Evolutionary conservation across 2,113 vertebrate genomes (phyloP).

Genomic region (Gallinago media): DNA sequence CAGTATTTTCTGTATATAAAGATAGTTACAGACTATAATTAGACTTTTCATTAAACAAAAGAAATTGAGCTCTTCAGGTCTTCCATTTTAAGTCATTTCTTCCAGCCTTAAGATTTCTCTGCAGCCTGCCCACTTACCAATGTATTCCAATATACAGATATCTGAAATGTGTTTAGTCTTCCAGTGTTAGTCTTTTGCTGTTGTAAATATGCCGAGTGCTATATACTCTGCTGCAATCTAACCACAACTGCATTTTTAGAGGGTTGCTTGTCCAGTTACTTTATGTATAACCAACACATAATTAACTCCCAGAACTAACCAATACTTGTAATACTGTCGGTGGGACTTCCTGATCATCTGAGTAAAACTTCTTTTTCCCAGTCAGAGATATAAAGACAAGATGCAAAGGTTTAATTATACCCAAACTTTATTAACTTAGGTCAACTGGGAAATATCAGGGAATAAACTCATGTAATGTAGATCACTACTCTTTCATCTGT

Average conservation of each 20-base stretch:
- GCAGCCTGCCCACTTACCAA: background rate
- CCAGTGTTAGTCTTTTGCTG: background rate
- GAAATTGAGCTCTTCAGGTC: background rate
- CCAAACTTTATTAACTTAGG: background rate
- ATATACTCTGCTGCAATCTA: background rate
- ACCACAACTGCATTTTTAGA: background rate
- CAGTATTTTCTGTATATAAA: background rate
- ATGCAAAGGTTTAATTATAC: background rate
- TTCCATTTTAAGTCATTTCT: background rate
- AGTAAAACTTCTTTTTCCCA: background rate
- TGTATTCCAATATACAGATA: background rate
- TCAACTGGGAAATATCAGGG: background rate
- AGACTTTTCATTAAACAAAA: background rate
- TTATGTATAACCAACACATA: background rate
- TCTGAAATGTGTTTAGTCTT: background rate
- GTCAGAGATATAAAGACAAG: background rate
- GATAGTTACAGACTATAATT: background rate
- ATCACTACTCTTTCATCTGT: background rate
- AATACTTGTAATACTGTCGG: background rate
- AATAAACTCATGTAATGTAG: background rate
- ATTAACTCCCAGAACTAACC: background rate
- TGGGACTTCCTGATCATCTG: background rate
- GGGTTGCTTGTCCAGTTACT: background rate
- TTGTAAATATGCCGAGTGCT: background rate
- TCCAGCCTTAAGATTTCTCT: background rate